phyloP scores from a whole-genome alignment of 1,140 invertebrate species.

The Aphelinus atriplicis region DNA sequence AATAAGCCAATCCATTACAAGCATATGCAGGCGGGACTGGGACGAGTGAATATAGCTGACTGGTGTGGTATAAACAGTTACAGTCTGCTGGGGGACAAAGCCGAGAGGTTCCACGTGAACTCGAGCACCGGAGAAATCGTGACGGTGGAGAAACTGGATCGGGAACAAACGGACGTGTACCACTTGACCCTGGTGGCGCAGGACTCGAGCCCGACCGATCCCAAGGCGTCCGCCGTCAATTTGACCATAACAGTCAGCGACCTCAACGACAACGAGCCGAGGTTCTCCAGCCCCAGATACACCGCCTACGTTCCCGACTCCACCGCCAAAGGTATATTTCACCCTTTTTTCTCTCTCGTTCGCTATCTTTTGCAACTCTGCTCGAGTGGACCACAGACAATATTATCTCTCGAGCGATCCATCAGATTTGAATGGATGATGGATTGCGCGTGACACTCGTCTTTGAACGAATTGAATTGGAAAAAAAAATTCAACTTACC shows the following conservation, averaged over 20 bases:
- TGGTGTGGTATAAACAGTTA: conserved; percentile 65
- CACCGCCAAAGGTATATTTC: conserved; percentile 70
- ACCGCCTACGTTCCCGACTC: conserved; percentile 82
- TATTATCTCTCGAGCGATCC: too few species aligned
- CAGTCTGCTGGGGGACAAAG: conserved; percentile 81
- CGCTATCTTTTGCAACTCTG: too few species aligned
- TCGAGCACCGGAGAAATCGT: conserved; percentile 79
- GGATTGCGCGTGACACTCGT: too few species aligned
- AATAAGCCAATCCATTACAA: too few species aligned
- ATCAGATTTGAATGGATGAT: too few species aligned
- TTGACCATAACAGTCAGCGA: conserved; percentile 83
- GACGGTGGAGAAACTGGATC: conserved; percentile 77
- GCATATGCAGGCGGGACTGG: too few species aligned
- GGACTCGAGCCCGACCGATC: conserved; percentile 86
- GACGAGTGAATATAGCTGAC: too few species aligned
- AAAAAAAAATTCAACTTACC: too few species aligned
- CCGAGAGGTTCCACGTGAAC: conserved; percentile 80
- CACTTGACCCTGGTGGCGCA: conserved; percentile 85
- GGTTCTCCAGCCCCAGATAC: conserved; percentile 77
- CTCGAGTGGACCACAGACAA: too few species aligned
- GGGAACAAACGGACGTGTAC: conserved; percentile 81
- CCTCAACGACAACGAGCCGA: conserved; percentile 88
- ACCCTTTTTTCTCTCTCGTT: too few species aligned
- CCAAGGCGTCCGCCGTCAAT: conserved; percentile 80
- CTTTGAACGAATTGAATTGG: too few species aligned